These are phyloP conservation scores for Mormyrus iriodes DNA, from an alignment of 2,113 vertebrate species.

Conservation along the genomic window DNA sequence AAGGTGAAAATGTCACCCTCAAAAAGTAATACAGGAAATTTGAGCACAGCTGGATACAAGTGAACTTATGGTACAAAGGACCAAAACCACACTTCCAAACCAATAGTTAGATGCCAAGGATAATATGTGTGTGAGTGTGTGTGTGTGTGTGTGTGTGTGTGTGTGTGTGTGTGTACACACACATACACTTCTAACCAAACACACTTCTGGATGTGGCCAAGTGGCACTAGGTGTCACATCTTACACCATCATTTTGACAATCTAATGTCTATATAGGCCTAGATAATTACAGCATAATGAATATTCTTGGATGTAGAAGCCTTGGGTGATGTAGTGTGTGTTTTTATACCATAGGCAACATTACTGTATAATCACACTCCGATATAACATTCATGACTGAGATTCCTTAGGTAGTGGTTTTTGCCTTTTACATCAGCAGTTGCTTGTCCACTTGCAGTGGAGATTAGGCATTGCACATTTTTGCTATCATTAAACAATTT, in stretches of 20 bases:
- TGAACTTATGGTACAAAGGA: background rate
- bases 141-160: no score
- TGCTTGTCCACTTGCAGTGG: background rate
- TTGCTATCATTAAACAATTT: background rate
- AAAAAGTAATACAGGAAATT: background rate
- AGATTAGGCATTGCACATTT: background rate
- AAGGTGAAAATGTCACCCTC: background rate
- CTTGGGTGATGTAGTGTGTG: background rate
- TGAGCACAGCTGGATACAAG: background rate
- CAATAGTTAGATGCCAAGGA: background rate
- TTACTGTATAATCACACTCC: background rate
- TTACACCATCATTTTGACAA: background rate
- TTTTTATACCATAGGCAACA: background rate
- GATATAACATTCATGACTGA: background rate
- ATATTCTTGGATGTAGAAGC: background rate
- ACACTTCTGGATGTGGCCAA: background rate
- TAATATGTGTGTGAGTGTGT: background rate
- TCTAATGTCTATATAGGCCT: background rate
- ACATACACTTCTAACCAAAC: background rate
- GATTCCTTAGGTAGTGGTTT: background rate
- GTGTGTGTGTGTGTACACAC: background rate
- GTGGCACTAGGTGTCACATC: background rate
- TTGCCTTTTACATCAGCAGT: background rate
- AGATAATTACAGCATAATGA: background rate
- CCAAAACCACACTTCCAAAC: background rate